Base-by-base conservation (phyloP, 1,140 invertebrate species). In the Thaumatotibia leucotreta region DNA sequence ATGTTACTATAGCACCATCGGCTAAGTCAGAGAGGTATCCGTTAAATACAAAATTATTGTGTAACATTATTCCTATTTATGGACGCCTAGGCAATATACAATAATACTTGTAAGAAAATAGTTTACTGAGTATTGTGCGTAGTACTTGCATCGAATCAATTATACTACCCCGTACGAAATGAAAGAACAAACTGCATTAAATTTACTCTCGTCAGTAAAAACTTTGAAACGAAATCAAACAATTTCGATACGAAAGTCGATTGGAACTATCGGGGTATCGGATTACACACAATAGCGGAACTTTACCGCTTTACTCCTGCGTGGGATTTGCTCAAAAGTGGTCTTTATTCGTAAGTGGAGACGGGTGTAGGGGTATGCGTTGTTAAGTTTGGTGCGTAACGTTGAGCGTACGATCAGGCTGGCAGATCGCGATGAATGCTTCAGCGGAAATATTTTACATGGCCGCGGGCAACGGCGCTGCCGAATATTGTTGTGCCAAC, bases 361-460 rank as follows among this genome's bases (percentile, higher is more conserved):
- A 84, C 73, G 68, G 83, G 70, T 49, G 61, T 54, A 24, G 61
- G 9, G 61, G 29, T 32, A 67, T 73, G 70, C 72, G 49, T 63
- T 58, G 64, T 64, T 79, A 81, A 76, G 79, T 79, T 79, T 72
- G 79, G 72, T 80, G 80, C 76, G 83, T 86, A 83, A 77, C 75
- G 74, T 77, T 74, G 75, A 72, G 68, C 67, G 82, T 81, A 79
- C 82, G 84, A 87, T 89, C 81, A 79, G 77, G 81, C 81, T 64
- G 66, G 74, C 84, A n/a, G 86, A 88, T 87, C 87, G 84, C 84
- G 84, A 89, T 90, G 88, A 91, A 89, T 85, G 88, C 85, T 89
- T 84, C 84, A 83, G 82, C 83, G 87, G 88, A 88, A 91, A 91
- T 91, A 91, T 91, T 91, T 89, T 89, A 89, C 88, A 89, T 88